Conservation (phyloP, 2,797 vertebrate genomes). For the Cyprinella venusta region DNA sequence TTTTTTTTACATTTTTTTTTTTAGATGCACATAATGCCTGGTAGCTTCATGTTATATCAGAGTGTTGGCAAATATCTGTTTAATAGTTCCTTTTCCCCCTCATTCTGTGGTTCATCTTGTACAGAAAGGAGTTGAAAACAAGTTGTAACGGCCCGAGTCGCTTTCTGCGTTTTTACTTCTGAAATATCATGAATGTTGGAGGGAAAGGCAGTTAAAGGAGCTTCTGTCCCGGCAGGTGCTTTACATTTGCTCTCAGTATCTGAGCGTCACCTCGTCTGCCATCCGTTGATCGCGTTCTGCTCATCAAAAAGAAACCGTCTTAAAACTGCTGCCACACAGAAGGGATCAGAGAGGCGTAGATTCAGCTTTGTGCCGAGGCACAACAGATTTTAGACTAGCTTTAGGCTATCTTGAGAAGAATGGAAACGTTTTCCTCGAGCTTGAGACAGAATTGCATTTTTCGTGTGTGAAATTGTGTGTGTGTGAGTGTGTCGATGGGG, state of each 20-base stretch:
- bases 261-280: slow-evolving; percentile 24
- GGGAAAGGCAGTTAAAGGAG: slow-evolving; percentile 44
- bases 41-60: slow-evolving; percentile 71
- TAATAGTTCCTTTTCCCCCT: slow-evolving; percentile 67
- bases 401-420: slow-evolving; percentile 28
- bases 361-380: slow-evolving; percentile 12
- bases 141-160: slow-evolving; percentile 56
- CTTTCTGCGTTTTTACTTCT: slow-evolving; percentile 52
- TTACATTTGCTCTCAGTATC: slow-evolving; percentile 34
- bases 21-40: slow-evolving; percentile 61
- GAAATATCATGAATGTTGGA: slow-evolving; percentile 61
- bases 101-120: slow-evolving; percentile 74
- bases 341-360: slow-evolving; percentile 16
- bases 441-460: slow-evolving; percentile 21
- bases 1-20: not conserved
- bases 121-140: slow-evolving; percentile 69
- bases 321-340: slow-evolving; percentile 19
- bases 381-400: slow-evolving; percentile 31
- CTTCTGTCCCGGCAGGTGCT: slow-evolving; percentile 42
- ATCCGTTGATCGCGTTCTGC: not conserved
- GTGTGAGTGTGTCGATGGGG: not conserved
- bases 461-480: slow-evolving; percentile 19
- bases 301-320: not conserved
- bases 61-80: slow-evolving; percentile 65
- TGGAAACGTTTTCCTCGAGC: not conserved